These are phyloP conservation scores for Sorex maritimensis DNA, from an alignment of 2,797 vertebrate genomes.

Conservation along the genomic window DNA sequence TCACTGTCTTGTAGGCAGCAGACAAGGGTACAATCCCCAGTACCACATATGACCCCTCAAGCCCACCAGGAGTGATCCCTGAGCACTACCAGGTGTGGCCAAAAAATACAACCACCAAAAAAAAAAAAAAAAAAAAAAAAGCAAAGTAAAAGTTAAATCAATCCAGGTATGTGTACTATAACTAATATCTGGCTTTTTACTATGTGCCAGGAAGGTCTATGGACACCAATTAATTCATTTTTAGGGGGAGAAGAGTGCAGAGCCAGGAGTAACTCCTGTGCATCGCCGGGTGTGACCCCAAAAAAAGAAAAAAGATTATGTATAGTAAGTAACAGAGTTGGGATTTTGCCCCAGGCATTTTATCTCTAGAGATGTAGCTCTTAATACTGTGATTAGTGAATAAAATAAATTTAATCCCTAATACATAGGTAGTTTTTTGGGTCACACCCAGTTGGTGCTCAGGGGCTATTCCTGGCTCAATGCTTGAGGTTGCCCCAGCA, in stretches of 20 bases:
- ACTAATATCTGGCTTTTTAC: slow-evolving; percentile 18
- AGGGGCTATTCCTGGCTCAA: background rate
- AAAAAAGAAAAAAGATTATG: too few relatives aligned
- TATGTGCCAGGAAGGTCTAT: background rate
- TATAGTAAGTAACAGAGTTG: too few relatives aligned
- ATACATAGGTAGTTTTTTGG: slow-evolving; percentile 20
- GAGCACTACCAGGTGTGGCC: too few relatives aligned
- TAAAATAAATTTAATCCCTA: slow-evolving; percentile 39
- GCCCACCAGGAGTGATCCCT: too few relatives aligned
- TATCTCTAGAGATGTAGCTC: background rate
- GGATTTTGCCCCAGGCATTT: background rate
- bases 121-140: slow-evolving; percentile 2
- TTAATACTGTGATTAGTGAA: too few relatives aligned
- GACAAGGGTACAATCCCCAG: too few relatives aligned
- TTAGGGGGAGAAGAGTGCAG: too few relatives aligned
- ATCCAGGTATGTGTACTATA: background rate
- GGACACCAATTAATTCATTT: background rate
- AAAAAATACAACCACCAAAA: too few relatives aligned
- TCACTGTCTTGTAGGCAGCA: too few relatives aligned
- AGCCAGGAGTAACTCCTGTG: too few relatives aligned
- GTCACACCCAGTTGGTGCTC: background rate
- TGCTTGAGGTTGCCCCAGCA: background rate
- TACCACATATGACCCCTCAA: too few relatives aligned
- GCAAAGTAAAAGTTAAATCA: slow-evolving; percentile 59
- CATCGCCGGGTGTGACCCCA: too few relatives aligned